Percentiles rank a stretch among this genome's conserved stretches.
Conservation (phyloP, 1,140 invertebrate species). For the Drosophila virilis region DNA sequence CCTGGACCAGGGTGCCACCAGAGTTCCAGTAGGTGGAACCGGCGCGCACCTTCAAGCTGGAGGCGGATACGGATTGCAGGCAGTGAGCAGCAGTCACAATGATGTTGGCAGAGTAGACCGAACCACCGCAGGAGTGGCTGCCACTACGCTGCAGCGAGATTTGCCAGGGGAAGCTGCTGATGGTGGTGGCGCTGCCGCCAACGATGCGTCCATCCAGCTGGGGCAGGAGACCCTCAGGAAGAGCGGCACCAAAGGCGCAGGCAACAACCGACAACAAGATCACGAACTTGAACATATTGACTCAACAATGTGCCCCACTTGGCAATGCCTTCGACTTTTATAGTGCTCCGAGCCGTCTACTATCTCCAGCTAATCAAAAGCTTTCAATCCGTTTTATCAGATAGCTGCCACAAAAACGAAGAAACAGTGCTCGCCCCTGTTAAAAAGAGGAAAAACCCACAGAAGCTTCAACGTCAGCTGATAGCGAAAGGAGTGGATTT, state of each 20-base stretch:
- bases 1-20: constrained; percentile 50
- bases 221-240: constrained; percentile 73
- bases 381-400: no score
- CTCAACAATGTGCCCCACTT: no score
- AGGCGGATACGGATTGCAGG: constrained; percentile 78
- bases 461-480: no score
- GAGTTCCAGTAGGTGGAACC: constrained; percentile 68
- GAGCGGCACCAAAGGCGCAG: constrained; percentile 64
- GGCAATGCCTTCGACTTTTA: no score
- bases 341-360: no score
- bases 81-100: constrained; percentile 87
- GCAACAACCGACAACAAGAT: constrained; percentile 70
- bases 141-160: constrained; percentile 85
- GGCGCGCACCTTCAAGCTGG: constrained; percentile 55
- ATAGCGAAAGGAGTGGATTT: no score
- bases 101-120: constrained; percentile 84
- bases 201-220: constrained; percentile 85
- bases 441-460: no score
- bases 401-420: no score
- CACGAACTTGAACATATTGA: constrained; percentile 60
- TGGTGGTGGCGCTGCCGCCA: constrained; percentile 85
- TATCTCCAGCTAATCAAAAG: no score
- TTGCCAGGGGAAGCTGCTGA: constrained; percentile 86
- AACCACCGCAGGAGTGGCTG: constrained; percentile 86
- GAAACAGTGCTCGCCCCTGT: no score